Conservation (phyloP, 2,113 vertebrate species). For the Galbula dea region DNA sequence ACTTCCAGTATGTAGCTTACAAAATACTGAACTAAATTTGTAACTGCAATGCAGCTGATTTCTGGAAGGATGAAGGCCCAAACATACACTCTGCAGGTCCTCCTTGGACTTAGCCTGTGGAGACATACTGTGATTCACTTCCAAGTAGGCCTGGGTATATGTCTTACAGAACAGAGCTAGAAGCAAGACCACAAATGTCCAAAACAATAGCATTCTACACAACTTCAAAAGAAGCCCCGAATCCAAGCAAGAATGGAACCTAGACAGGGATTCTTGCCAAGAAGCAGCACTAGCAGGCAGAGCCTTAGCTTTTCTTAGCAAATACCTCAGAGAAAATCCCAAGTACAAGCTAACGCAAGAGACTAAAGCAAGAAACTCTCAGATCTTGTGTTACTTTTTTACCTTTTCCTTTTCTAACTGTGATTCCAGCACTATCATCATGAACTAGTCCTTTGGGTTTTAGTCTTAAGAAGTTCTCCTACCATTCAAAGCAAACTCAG, state of each 20-base stretch:
- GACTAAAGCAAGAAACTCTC: not conserved
- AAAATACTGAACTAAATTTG: not conserved
- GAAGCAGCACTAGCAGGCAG: not conserved
- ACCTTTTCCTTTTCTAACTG: not conserved
- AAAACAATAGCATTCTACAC: not conserved
- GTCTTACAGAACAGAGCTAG: not conserved
- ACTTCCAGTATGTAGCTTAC: not conserved
- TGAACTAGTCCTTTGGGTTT: not conserved
- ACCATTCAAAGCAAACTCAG: not conserved
- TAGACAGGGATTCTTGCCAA: not conserved
- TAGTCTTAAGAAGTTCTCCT: not conserved
- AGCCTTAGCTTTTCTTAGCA: not conserved
- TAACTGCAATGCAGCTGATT: not conserved
- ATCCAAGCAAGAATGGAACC: not conserved
- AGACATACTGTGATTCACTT: fast-evolving
- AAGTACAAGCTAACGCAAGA: not conserved
- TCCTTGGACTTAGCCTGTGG: not conserved
- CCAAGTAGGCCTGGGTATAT: not conserved
- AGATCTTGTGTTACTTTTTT: fast-evolving
- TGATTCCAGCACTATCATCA: not conserved
- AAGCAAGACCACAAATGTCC: not conserved
- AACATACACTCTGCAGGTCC: not conserved
- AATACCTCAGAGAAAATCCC: not conserved
- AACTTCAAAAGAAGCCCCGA: not conserved
- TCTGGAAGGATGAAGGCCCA: not conserved